Percentiles rank a stretch among this genome's conserved stretches.
These are phyloP conservation scores for Aldabrachelys gigantea DNA, from an alignment of 2,113 vertebrate species.

Conservation along the genomic window DNA sequence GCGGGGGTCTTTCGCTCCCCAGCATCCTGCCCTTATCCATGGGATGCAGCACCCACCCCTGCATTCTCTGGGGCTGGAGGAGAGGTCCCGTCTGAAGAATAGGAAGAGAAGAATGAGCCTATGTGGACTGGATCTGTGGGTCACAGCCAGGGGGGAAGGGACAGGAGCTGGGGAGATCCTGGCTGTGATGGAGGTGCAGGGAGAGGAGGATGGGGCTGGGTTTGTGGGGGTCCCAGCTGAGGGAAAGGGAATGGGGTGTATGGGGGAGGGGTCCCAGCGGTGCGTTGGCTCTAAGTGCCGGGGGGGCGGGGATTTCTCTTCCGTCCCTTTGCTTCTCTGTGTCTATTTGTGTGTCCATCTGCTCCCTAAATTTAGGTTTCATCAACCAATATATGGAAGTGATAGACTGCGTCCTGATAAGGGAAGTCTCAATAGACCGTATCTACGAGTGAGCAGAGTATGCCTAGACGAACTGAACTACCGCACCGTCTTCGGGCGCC, in stretches of 20 bases:
- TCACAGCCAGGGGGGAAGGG: neutral
- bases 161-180: neutral
- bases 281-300: neutral
- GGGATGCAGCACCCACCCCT: no score
- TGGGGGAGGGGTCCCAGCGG: constrained; percentile 24
- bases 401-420: no score
- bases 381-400: accelerated
- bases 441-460: no score
- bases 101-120: neutral
- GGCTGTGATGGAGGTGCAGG: neutral
- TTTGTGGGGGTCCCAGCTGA: neutral
- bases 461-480: no score
- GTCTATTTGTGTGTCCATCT: neutral
- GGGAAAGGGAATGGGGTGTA: neutral
- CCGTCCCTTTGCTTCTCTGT: neutral
- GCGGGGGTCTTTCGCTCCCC: no score
- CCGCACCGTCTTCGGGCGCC: no score
- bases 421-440: no score
- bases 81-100: neutral
- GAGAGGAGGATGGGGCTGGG: neutral
- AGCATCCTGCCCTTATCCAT: neutral
- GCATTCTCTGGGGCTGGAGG: neutral
- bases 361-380: no score
- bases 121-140: constrained; percentile 60
- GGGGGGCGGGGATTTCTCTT: neutral